Evolutionary conservation across 2,888 invertebrate genomes (phyloP), one percentile per base, ranked within the genome.

Genomic region (Drosophila mimica): DNA sequence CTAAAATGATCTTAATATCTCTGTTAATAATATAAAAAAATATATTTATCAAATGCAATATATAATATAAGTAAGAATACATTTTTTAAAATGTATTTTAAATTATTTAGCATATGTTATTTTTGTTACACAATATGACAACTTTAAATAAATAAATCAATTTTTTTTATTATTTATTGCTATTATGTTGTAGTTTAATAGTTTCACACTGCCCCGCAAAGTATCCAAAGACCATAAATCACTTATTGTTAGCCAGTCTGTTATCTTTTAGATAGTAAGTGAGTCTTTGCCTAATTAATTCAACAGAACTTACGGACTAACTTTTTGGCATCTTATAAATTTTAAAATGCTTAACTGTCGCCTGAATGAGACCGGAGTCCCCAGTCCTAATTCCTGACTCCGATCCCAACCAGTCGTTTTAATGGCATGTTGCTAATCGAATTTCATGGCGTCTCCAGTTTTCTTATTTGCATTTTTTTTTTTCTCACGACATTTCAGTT

Each of bases 271-370:
- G 48, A 48, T 74, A 57, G 52, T 79, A 72, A 65, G 68, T 79
- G 40, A 57, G 70, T 76, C 74, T 70, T 70, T 71, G 54, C 69
- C 87, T 88, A 86, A 85, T 85, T 85, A 88, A 85, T 77, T 88
- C 88, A 75, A 73, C 83, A 74, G 69, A 88, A 86, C 89, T 85
- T 74, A 76, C 81, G 72, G 86, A 74, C 81, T 74, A 88, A 85
- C 87, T 85, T 85, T 86, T 88, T 78, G 87, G 87, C 88, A 86
- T 88, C 89, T 88, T 85, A 88, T 85, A 88, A 85, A 85, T 85
- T 88, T 85, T 88, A 81, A 85, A 85, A 85, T 81, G 64, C 85
- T 88, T 88, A 81, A 88, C 88, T 85, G 83, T 67, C 70, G 56
- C 66, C 58, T 40, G 36, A 70, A 74, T 38, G 48, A 68, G 49